These are phyloP conservation scores for Recurvirostra avosetta DNA, from an alignment of 2,113 vertebrate species.

Conservation along the genomic window DNA sequence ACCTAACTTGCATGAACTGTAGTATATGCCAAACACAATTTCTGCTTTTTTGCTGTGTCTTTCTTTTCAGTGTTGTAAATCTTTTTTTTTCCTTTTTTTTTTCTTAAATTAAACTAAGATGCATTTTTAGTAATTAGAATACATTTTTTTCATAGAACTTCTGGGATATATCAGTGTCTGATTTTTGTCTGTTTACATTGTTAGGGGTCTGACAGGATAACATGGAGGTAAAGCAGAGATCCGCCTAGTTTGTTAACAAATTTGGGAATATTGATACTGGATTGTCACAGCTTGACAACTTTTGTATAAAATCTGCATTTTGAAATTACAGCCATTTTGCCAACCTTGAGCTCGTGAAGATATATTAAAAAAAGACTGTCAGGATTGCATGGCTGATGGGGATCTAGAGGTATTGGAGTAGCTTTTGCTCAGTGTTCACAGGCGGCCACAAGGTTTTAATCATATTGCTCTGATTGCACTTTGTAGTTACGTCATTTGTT, in stretches of 20 bases:
- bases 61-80: background rate
- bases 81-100: background rate
- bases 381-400: background rate
- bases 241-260: no score
- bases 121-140: background rate
- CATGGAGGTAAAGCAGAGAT: background rate
- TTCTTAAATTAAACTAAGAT: background rate
- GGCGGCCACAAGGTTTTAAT: background rate
- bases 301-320: background rate
- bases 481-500: background rate
- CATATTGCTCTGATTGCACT: background rate
- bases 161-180: background rate
- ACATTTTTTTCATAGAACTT: background rate
- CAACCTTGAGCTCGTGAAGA: background rate
- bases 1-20: background rate
- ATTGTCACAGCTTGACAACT: background rate
- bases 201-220: background rate
- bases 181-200: background rate
- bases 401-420: background rate
- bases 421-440: background rate
- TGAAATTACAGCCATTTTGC: no score
- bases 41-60: background rate
- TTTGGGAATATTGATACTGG: no score
- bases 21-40: background rate
- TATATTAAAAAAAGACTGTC: background rate